A percentile compares a stretch with the other conserved stretches of the same genome.
These are phyloP conservation scores for Lasiommata megera DNA, from an alignment of 2,888 invertebrate genomes.

Conservation along the genomic window DNA sequence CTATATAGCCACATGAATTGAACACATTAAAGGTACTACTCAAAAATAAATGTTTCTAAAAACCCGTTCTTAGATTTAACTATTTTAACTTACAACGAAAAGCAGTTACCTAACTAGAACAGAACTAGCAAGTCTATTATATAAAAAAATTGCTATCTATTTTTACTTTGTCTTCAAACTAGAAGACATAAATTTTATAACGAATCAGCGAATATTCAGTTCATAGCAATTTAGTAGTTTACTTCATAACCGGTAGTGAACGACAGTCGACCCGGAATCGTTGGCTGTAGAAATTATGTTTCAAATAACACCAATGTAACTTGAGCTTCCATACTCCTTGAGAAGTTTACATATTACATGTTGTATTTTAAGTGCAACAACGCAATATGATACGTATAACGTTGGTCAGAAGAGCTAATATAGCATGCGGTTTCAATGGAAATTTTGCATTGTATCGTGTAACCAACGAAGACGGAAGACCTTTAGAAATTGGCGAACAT, in stretches of 20 bases:
- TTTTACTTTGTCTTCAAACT: conserved; percentile 1
- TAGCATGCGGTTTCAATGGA: neutral
- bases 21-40: no score
- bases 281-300: conserved; percentile 16
- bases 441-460: conserved; percentile 6
- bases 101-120: neutral
- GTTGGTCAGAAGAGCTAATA: neutral
- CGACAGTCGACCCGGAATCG: conserved; percentile 29
- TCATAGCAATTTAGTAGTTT: conserved; percentile 24
- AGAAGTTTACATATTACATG: conserved; percentile 4
- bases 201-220: conserved; percentile 15
- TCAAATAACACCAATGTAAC: conserved; percentile 18
- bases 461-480: conserved; percentile 27
- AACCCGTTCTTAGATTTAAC: no score
- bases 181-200: conserved; percentile 15
- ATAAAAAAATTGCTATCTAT: neutral
- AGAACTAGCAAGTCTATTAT: neutral
- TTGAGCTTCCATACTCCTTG: conserved; percentile 8
- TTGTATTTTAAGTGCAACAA: neutral
- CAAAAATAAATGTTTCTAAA: no score
- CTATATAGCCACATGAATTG: no score
- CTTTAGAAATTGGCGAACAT: conserved; percentile 20
- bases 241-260: conserved; percentile 28
- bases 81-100: no score
- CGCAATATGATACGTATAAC: neutral